Evolutionary conservation across 2,797 vertebrate genomes (phyloP), one percentile per base, ranked within the genome.

Genomic region (Cryptoprocta ferox): DNA sequence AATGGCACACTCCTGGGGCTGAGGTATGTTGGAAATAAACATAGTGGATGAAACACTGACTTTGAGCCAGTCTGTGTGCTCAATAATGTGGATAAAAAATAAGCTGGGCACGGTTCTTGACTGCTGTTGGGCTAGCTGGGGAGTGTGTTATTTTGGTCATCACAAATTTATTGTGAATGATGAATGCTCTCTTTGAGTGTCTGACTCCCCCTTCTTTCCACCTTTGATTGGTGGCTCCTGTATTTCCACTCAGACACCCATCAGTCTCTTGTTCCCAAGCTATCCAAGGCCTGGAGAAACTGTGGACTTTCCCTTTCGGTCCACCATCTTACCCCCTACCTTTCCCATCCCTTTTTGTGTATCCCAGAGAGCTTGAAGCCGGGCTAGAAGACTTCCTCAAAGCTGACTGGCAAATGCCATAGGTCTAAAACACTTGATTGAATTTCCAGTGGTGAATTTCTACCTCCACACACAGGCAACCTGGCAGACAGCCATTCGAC

Each of bases 301-400:
- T 28, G 14, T 26, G 14, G 16, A 42, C n/a, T 56, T 91, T 87
- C 80, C 50, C 39, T 61, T 83, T 81, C 11, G 16, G 12, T 65
- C 11, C 28, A 3, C 37, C n/a, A 1, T 48, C 28, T 70, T 59
- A 7, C 1, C 2, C 2, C 32, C 16, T 6, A 8, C 0, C 2
- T 45, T 39, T 28, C 37, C 6, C 16, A 19, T 8, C 13, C 21
- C 1, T 70, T 53, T 50, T 24, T 63, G 28, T 19, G 56, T 15
- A 70, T 15, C 26, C 19, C 45, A 45, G 53, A 81, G 35, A 93
- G 37, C 18, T 39, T 70, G 48, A 65, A 71, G 30, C 48, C 92
- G 26, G 21, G 1, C 11, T 39, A n/a, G 6, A 53, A 50, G 18
- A 26, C 26, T 76, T 71, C 6, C 56, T 45, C 19, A n/a, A 89